These are phyloP conservation scores for Drosophila rufa DNA, from an alignment of 1,140 invertebrate genomes.

Conservation along the genomic window DNA sequence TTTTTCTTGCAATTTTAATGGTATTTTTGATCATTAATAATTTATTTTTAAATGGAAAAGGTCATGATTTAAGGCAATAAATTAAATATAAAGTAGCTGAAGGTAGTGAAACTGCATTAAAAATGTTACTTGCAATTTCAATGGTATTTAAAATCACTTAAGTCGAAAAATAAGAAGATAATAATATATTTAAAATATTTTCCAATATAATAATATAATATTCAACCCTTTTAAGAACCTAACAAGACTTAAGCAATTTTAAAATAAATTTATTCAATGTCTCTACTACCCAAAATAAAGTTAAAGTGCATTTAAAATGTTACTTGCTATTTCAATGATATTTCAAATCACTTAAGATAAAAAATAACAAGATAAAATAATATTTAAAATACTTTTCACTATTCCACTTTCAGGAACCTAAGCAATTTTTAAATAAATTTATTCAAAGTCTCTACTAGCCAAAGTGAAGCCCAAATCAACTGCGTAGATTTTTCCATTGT, in stretches of 20 bases:
- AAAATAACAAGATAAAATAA: too few relatives aligned
- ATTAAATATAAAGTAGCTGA: too few relatives aligned
- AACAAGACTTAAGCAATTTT: neutral
- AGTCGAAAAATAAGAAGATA: neutral
- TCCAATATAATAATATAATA: neutral
- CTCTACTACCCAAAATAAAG: neutral
- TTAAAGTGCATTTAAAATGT: too few relatives aligned
- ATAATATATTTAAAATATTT: neutral
- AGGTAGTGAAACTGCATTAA: too few relatives aligned
- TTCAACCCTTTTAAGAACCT: neutral
- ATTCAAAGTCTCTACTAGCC: neutral
- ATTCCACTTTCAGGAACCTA: too few relatives aligned
- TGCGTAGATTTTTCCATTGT: conserved; percentile 25
- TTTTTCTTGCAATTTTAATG: too few relatives aligned
- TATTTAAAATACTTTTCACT: too few relatives aligned
- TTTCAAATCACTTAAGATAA: too few relatives aligned
- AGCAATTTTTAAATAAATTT: conserved; percentile 1
- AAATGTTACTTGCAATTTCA: neutral
- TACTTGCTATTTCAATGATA: too few relatives aligned
- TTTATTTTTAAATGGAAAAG: neutral
- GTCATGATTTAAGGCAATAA: too few relatives aligned
- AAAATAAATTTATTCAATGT: conserved; percentile 8
- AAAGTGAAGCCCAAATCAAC: conserved; percentile 20
- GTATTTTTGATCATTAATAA: too few relatives aligned
- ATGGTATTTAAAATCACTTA: neutral